Evolutionary conservation across 1,140 invertebrate species (phyloP).

Genomic region (Bradysia coprophila): DNA sequence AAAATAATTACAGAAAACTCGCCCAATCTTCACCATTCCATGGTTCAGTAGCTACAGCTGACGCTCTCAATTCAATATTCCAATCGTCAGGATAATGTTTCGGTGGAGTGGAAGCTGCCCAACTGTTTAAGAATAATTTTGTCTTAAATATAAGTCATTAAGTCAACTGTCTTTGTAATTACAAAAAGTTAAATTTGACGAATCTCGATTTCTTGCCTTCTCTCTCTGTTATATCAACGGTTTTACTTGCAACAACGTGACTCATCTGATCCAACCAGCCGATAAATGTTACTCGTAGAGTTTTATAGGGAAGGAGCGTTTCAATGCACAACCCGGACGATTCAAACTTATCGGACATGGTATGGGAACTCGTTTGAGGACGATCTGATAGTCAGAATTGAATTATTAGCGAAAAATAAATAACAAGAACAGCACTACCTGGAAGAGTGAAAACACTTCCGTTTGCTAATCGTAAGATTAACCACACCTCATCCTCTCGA

Average conservation of each 20-base stretch:
- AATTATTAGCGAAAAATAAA: not conserved
- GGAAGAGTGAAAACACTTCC: not conserved
- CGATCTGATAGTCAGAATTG: not conserved
- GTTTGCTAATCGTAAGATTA: not conserved
- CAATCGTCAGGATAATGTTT: not conserved
- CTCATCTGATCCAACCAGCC: not conserved
- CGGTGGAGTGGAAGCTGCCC: not conserved
- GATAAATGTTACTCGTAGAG: not conserved
- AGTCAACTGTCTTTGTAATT: not conserved
- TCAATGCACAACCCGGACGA: not conserved
- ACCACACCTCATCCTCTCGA: not conserved
- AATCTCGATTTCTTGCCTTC: not conserved
- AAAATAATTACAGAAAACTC: not conserved
- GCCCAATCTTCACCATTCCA: not conserved
- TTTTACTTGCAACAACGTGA: not conserved
- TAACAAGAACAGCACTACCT: not conserved
- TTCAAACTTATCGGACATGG: not conserved
- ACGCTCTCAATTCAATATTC: not conserved
- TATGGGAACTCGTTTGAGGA: not conserved
- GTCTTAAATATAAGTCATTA: too few species aligned
- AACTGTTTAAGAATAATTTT: too few species aligned
- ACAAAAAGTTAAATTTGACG: not conserved
- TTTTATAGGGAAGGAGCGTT: not conserved
- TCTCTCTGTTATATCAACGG: too few species aligned
- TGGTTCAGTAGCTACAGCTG: not conserved